phyloP scores from a whole-genome alignment of 2,113 vertebrate species.

The Piprites chloris region DNA sequence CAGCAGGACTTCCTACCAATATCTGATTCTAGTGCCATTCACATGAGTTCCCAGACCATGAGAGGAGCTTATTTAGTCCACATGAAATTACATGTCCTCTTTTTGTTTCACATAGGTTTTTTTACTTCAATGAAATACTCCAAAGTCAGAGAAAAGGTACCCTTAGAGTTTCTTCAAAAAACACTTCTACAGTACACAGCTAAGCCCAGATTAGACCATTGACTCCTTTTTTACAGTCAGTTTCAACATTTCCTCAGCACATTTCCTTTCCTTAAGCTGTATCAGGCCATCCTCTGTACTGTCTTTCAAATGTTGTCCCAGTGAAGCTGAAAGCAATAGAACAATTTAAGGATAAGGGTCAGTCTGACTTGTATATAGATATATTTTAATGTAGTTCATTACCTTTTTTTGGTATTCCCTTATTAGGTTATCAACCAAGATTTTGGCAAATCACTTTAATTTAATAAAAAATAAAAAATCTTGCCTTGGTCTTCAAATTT shows the following conservation, averaged over 20 bases:
- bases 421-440: neutral
- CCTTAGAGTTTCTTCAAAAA: neutral
- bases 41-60: rapidly evolving
- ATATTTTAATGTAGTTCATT: neutral
- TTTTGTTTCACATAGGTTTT: neutral
- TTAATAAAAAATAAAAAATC: no score
- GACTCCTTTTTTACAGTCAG: neutral
- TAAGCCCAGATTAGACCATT: neutral
- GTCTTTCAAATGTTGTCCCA: neutral
- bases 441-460: neutral
- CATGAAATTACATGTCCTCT: neutral
- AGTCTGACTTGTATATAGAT: neutral
- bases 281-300: neutral
- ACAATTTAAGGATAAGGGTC: neutral
- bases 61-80: neutral
- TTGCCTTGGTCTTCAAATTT: neutral
- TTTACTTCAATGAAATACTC: neutral
- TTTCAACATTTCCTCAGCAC: neutral
- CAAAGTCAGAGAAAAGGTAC: neutral
- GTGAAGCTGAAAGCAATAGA: neutral
- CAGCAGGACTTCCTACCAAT: neutral
- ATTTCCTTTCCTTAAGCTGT: neutral
- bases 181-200: neutral
- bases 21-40: neutral
- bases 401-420: neutral